Percentiles rank a stretch among this genome's conserved stretches.
phyloP scores from a whole-genome alignment of 1,140 invertebrate species.

The Brachionus rubens region DNA sequence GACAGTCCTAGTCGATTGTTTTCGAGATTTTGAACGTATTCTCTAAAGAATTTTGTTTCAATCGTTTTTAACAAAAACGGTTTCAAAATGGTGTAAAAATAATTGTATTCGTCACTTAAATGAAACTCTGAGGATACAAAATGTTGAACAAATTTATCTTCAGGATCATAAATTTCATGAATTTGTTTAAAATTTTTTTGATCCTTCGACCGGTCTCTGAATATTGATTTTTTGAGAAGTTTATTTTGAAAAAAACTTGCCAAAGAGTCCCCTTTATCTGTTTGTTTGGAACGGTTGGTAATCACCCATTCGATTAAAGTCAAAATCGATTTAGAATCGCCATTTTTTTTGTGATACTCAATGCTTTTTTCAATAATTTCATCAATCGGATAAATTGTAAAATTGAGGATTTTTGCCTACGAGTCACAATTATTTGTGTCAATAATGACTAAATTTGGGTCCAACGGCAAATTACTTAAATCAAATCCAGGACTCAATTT shows the following conservation, averaged over 20 bases:
- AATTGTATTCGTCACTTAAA: neutral
- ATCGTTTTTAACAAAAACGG: neutral
- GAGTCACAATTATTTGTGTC: neutral
- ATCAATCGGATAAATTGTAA: neutral
- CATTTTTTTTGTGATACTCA: neutral
- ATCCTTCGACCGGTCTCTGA: neutral
- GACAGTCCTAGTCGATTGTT: neutral
- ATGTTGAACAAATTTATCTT: neutral
- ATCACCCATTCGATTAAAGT: constrained; percentile 7
- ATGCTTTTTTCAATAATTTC: neutral
- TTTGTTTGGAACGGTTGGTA: neutral
- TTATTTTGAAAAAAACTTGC: constrained; percentile 1
- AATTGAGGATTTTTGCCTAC: neutral
- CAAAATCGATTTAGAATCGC: neutral
- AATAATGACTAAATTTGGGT: constrained; percentile 11
- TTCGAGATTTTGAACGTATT: neutral
- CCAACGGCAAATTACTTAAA: neutral
- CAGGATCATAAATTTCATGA: constrained; percentile 1
- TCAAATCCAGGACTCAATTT: neutral
- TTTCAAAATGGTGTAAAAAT: neutral
- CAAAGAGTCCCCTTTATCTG: neutral
- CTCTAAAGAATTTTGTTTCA: neutral
- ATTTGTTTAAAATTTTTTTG: neutral
- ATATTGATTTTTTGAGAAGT: neutral
- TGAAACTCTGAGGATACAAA: neutral